Evolutionary conservation across 2,113 vertebrate genomes (phyloP).

Genomic region (Bothrops jararaca): DNA sequence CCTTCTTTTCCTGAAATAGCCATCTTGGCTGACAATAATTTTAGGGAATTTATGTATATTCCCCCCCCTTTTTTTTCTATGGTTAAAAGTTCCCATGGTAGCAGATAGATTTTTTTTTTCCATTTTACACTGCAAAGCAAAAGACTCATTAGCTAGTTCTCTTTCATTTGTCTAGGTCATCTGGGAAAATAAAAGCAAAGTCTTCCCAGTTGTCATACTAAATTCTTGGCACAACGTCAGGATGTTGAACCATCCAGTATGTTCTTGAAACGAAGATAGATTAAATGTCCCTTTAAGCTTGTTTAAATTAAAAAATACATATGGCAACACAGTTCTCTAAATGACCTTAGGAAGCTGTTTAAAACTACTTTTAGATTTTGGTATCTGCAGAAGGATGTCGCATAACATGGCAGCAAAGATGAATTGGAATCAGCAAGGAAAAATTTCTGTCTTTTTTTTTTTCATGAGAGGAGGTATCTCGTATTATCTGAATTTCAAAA

Average conservation of each 20-base stretch:
- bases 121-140: background rate
- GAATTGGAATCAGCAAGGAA: background rate
- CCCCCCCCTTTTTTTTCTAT: background rate
- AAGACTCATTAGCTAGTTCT: background rate
- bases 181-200: background rate
- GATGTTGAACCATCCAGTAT: background rate
- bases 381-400: background rate
- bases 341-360: constrained; percentile 40
- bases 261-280: constrained; percentile 27
- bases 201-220: background rate
- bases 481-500: background rate
- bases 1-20: background rate
- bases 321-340: constrained; percentile 28
- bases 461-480: background rate
- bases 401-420: background rate
- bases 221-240: background rate
- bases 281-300: constrained; percentile 15
- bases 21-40: background rate
- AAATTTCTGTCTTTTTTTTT: background rate
- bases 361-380: constrained; percentile 15
- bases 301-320: background rate
- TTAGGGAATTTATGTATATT: background rate
- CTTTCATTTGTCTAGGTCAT: background rate
- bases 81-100: background rate
- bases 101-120: background rate